phyloP scores from a whole-genome alignment of 2,797 vertebrate genomes.

The Cossypha caffra region DNA sequence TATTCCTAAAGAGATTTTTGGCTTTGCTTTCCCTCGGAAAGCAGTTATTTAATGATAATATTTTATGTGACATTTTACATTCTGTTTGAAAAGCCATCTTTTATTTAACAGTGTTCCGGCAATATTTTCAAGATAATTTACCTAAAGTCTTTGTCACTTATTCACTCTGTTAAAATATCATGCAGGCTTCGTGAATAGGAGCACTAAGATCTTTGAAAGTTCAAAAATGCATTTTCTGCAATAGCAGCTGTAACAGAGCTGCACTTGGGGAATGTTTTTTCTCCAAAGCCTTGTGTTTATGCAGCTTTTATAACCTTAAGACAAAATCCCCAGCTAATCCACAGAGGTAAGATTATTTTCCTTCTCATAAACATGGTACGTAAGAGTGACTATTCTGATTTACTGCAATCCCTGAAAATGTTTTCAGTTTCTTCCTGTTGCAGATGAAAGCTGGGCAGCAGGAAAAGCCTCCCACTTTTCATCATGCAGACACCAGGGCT shows the following conservation, averaged over 20 bases:
- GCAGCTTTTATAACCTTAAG: conserved; percentile 6
- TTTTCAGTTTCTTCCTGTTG: neutral
- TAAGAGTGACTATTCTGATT: neutral
- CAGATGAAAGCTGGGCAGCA: neutral
- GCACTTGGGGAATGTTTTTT: neutral
- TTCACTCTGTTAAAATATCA: neutral
- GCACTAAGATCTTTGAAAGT: neutral
- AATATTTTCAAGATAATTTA: conserved; percentile 34
- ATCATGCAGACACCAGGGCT: neutral
- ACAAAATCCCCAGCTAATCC: neutral
- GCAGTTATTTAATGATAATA: neutral
- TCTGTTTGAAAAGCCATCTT: conserved; percentile 48
- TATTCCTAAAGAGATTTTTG: neutral
- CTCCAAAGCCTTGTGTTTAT: neutral
- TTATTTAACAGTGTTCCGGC: conserved; percentile 37
- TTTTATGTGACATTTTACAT: conserved; percentile 34
- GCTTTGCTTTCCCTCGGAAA: neutral
- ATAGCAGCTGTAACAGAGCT: neutral
- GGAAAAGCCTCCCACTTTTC: neutral
- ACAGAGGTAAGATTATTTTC: neutral
- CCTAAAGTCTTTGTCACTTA: conserved; percentile 18
- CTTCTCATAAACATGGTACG: neutral
- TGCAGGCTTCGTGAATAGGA: neutral
- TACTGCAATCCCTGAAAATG: neutral
- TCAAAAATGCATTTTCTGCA: conserved; percentile 21